Conservation (phyloP, 1,140 invertebrate species). For the Planococcus citri region DNA sequence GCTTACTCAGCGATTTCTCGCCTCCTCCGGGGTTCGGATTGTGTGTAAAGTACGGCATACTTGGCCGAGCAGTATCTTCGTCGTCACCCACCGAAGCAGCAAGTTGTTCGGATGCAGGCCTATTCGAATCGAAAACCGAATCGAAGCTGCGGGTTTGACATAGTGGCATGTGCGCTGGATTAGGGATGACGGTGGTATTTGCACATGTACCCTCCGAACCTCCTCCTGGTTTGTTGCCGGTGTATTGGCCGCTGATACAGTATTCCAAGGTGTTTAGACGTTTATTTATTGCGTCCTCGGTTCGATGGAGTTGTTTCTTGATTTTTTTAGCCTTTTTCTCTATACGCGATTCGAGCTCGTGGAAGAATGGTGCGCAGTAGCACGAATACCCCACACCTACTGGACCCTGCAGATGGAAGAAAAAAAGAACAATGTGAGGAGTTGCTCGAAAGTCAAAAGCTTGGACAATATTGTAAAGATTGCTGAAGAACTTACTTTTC, state of each 20-base stretch:
- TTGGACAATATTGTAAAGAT: background rate
- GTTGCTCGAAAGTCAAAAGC: background rate
- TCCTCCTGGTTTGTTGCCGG: no score
- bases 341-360: constrained; percentile 72
- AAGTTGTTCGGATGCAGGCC: no score
- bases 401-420: constrained; percentile 48
- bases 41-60: background rate
- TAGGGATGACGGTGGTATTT: background rate
- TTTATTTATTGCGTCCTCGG: constrained; percentile 63
- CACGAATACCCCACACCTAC: constrained; percentile 76
- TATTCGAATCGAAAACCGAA: constrained; percentile 8
- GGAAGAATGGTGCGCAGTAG: constrained; percentile 64
- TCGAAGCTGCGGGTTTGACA: constrained; percentile 24
- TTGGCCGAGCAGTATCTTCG: background rate
- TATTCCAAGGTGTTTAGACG: constrained; percentile 63
- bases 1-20: background rate
- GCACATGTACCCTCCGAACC: no score
- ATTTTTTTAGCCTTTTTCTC: constrained; percentile 74
- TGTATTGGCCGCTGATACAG: constrained; percentile 39
- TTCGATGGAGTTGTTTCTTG: constrained; percentile 66
- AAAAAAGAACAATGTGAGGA: no score
- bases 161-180: background rate
- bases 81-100: no score
- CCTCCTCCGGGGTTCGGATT: background rate
- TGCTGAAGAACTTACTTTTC: constrained; percentile 45